Evolutionary conservation across 2,888 invertebrate genomes (phyloP).

Genomic region (Spodoptera exigua): DNA sequence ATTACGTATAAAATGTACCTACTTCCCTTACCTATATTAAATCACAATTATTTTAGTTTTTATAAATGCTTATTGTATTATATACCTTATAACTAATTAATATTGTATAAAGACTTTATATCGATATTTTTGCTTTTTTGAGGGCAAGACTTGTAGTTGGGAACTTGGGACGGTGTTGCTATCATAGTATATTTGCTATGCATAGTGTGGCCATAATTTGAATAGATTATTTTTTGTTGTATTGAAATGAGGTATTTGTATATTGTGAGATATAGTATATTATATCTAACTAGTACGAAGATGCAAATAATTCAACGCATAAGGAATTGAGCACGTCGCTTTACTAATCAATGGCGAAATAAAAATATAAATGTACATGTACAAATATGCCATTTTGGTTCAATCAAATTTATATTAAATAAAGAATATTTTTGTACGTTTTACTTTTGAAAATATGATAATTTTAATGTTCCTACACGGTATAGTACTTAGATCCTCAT

Average conservation of each 20-base stretch:
- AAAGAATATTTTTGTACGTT: slow-evolving; percentile 78
- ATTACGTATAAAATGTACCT: slow-evolving; percentile 17
- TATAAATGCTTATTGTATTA: slow-evolving; percentile 52
- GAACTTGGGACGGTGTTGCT: slow-evolving; percentile 32
- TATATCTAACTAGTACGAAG: slow-evolving; percentile 10
- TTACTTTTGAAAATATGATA: slow-evolving; percentile 73
- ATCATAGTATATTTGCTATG: slow-evolving; percentile 45
- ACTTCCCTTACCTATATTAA: slow-evolving; percentile 34
- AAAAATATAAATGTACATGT: slow-evolving; percentile 54
- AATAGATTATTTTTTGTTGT: slow-evolving; percentile 26
- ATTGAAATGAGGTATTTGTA: slow-evolving; percentile 45
- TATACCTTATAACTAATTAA: slow-evolving; percentile 36
- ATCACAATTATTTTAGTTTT: slow-evolving; percentile 51
- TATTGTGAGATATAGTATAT: slow-evolving; percentile 7
- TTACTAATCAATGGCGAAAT: slow-evolving; percentile 22
- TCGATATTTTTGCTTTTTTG: slow-evolving; percentile 50
- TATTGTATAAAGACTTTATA: slow-evolving; percentile 46
- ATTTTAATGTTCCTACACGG: slow-evolving; percentile 79
- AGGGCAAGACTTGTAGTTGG: slow-evolving; percentile 46
- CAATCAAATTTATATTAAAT: slow-evolving; percentile 57
- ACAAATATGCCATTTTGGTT: slow-evolving; percentile 71
- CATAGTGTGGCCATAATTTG: slow-evolving; percentile 38
- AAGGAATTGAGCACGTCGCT: slow-evolving; percentile 50
- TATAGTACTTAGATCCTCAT: slow-evolving; percentile 75
- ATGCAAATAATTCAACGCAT: slow-evolving; percentile 12